These are phyloP conservation scores for Heteromyza rotundicornis DNA, from an alignment of 2,888 invertebrate genomes.

Conservation along the genomic window DNA sequence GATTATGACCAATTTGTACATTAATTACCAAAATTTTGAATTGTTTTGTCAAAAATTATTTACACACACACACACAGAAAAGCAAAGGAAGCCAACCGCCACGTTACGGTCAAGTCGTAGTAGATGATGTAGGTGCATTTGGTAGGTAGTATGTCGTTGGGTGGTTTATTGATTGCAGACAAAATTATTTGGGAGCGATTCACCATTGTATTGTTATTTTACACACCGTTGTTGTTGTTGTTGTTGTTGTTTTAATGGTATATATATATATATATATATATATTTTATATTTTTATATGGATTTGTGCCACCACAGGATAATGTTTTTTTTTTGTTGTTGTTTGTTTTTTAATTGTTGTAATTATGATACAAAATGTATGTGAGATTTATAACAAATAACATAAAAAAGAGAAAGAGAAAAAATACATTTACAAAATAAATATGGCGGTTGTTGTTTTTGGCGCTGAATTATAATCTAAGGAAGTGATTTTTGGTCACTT, in stretches of 20 bases:
- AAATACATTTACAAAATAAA: slow-evolving; percentile 58
- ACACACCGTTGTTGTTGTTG: slow-evolving; percentile 21
- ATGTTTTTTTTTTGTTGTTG: slow-evolving; percentile 35
- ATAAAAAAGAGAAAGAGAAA: slow-evolving; percentile 53
- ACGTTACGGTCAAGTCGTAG: too few species aligned
- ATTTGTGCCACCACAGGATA: slow-evolving; percentile 57
- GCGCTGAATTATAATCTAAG: background rate
- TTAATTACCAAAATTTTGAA: slow-evolving; percentile 37
- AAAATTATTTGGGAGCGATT: too few species aligned
- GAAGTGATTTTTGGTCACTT: background rate
- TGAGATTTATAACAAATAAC: slow-evolving; percentile 43
- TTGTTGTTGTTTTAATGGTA: slow-evolving; percentile 16
- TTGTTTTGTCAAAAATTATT: slow-evolving; percentile 38
- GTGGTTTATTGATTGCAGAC: background rate
- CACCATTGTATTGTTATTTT: slow-evolving; percentile 17
- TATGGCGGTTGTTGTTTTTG: slow-evolving; percentile 34
- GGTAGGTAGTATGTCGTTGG: background rate
- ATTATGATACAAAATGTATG: slow-evolving; percentile 30
- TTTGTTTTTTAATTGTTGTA: slow-evolving; percentile 25
- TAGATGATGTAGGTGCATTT: background rate
- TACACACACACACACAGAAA: slow-evolving; percentile 35
- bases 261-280: slow-evolving; percentile 21
- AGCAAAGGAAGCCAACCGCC: too few species aligned
- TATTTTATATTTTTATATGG: slow-evolving; percentile 30
- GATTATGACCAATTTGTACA: background rate